These are phyloP conservation scores for Dallia pectoralis DNA, from an alignment of 2,797 vertebrate genomes.

Conservation along the genomic window DNA sequence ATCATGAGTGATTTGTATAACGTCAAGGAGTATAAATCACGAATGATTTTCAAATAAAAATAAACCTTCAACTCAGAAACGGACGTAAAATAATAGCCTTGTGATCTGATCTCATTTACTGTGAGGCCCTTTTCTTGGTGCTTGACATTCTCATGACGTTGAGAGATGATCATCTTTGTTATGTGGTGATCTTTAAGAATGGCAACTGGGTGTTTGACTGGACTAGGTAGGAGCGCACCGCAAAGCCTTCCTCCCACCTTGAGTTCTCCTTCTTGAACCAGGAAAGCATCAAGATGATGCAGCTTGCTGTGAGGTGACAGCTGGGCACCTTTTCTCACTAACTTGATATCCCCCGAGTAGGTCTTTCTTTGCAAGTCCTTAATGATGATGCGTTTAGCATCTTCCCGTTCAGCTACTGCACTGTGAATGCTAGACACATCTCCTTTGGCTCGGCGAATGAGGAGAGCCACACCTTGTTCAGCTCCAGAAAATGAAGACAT, in stretches of 20 bases:
- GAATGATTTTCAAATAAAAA: too few relatives aligned
- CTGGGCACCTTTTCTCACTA: neutral
- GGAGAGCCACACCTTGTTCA: constrained; percentile 1
- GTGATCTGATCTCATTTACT: constrained; percentile 28
- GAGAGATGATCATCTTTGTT: too few relatives aligned
- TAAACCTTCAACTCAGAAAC: too few relatives aligned
- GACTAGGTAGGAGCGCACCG: neutral
- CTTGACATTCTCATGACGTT: too few relatives aligned
- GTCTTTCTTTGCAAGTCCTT: neutral
- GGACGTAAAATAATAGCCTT: constrained; percentile 5
- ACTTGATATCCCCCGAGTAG: neutral
- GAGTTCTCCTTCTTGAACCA: constrained; percentile 17
- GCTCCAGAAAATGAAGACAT: constrained; percentile 18
- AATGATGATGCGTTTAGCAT: constrained; percentile 20
- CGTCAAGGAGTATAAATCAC: too few relatives aligned
- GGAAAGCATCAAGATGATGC: neutral
- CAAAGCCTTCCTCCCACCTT: constrained; percentile 19
- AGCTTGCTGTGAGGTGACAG: neutral
- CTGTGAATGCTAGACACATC: constrained; percentile 7
- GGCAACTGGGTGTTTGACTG: constrained; percentile 13
- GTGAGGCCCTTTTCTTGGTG: too few relatives aligned
- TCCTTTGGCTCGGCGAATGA: constrained; percentile 2
- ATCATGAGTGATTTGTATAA: too few relatives aligned
- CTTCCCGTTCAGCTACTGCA: constrained; percentile 29
- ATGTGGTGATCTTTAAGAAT: too few relatives aligned